Evolutionary conservation across 2,113 vertebrate species (phyloP).

Genomic region (Spheniscus mendiculus): DNA sequence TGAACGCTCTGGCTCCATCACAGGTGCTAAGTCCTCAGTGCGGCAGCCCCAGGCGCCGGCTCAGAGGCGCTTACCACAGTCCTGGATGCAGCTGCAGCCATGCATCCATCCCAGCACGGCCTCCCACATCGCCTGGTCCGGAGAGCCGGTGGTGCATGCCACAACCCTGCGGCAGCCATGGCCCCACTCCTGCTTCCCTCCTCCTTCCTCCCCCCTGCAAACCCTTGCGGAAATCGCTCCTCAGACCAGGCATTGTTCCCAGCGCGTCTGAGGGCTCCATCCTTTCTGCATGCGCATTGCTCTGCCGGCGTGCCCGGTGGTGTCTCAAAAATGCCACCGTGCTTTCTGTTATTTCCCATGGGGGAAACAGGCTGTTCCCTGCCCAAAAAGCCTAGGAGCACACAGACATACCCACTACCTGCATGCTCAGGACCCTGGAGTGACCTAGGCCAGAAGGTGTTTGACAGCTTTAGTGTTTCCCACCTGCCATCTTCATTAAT

Average conservation of each 20-base stretch:
- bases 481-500: not conserved
- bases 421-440: not conserved
- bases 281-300: not conserved
- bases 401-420: not conserved
- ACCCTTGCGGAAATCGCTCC: not conserved
- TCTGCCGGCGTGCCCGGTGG: not conserved
- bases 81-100: not conserved
- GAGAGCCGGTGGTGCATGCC: fast-evolving
- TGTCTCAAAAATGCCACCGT: not conserved
- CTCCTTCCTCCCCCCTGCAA: not conserved
- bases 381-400: not conserved
- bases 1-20: not conserved
- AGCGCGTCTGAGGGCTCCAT: fast-evolving
- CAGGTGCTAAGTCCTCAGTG: not conserved
- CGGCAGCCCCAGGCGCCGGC: not conserved
- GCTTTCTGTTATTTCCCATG: not conserved
- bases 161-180: not conserved
- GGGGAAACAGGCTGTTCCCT: not conserved
- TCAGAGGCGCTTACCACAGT: fast-evolving
- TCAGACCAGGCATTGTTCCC: not conserved
- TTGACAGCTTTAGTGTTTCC: not conserved
- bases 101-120: fast-evolving
- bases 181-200: not conserved
- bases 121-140: not conserved
- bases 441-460: not conserved